A percentile compares a stretch with the other conserved stretches of the same genome.
phyloP scores from a whole-genome alignment of 2,888 invertebrate genomes.

The Adineta ricciae region DNA sequence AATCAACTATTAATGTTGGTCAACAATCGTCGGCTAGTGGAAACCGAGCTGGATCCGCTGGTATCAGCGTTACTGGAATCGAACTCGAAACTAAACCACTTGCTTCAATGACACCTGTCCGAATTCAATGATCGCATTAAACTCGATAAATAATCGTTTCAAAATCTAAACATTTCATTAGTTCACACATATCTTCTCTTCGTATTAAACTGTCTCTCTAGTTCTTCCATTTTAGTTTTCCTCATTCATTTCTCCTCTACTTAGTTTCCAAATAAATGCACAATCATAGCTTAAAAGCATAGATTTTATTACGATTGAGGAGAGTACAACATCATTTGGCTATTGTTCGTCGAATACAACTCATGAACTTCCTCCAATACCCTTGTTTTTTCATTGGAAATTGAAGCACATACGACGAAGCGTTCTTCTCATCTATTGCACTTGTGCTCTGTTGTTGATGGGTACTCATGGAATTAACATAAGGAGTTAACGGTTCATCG shows the following conservation, averaged over 20 bases:
- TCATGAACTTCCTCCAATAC: not conserved
- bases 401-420: too few species aligned
- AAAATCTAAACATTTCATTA: too few species aligned
- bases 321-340: too few species aligned
- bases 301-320: too few species aligned
- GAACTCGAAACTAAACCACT: not conserved
- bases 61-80: not conserved
- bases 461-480: not conserved
- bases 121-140: not conserved
- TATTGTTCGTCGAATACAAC: not conserved
- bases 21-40: too few species aligned
- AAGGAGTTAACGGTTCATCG: not conserved
- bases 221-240: too few species aligned
- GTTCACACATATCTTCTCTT: too few species aligned
- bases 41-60: not conserved
- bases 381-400: not conserved
- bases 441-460: not conserved
- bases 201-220: too few species aligned
- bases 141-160: not conserved
- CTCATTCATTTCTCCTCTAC: not conserved
- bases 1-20: not conserved
- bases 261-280: too few species aligned
- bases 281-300: too few species aligned
- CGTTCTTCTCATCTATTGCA: not conserved
- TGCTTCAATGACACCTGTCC: not conserved